A percentile compares a stretch with the other conserved stretches of the same genome.
These are phyloP conservation scores for Oncorhynchus gorbuscha DNA, from an alignment of 2,113 vertebrate species.

Conservation along the genomic window DNA sequence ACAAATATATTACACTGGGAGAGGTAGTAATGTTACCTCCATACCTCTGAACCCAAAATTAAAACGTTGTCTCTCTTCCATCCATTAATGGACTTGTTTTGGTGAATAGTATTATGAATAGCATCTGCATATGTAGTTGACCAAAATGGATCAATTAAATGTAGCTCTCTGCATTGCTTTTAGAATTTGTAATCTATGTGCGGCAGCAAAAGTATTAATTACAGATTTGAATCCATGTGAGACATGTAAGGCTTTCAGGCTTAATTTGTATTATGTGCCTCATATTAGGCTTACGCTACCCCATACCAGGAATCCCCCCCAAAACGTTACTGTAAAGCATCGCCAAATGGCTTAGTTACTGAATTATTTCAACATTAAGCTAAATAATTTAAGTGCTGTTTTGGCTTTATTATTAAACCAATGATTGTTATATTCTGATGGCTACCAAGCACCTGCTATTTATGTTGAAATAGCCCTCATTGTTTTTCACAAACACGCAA, in stretches of 20 bases:
- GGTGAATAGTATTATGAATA: too few species aligned
- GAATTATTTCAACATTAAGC: conserved; percentile 62
- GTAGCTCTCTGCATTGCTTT: too few species aligned
- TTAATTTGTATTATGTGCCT: neutral
- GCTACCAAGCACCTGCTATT: conserved; percentile 52
- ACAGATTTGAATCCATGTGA: conserved; percentile 34
- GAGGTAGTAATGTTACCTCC: too few species aligned
- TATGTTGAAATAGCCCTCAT: conserved; percentile 34
- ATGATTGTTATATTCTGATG: conserved; percentile 48
- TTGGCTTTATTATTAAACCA: conserved; percentile 66
- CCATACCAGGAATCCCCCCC: conserved; percentile 5
- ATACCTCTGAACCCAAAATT: too few species aligned
- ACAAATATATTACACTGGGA: neutral
- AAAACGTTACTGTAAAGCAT: conserved; percentile 42
- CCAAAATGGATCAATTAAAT: too few species aligned
- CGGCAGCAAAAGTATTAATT: conserved; percentile 45
- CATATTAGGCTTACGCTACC: conserved; percentile 52
- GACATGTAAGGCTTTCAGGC: conserved; percentile 36
- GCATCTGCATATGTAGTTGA: too few species aligned
- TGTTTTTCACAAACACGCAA: neutral
- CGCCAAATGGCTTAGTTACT: conserved; percentile 66
- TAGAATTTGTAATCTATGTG: neutral
- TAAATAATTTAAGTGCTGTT: conserved; percentile 69
- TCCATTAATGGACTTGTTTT: too few species aligned
- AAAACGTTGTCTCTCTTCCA: too few species aligned